These are phyloP conservation scores for Musca vetustissima DNA, from an alignment of 1,140 invertebrate genomes.

Conservation along the genomic window DNA sequence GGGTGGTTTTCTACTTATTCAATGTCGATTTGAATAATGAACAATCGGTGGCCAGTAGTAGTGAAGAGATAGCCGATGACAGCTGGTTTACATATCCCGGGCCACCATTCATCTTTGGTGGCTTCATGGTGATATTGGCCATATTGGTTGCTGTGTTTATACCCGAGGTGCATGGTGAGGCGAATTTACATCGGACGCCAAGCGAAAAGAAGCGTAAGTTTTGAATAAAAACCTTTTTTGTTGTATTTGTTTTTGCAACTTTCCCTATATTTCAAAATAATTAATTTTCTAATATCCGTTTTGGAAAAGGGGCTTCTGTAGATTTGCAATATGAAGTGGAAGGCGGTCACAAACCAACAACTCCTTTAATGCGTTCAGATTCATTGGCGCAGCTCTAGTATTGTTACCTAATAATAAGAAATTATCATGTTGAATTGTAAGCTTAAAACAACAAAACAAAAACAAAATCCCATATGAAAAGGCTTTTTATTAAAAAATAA, in stretches of 20 bases:
- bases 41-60: slow-evolving; percentile 44
- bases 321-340: slow-evolving; percentile 80
- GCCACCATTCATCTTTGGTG: slow-evolving; percentile 99
- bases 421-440: slow-evolving; percentile 27
- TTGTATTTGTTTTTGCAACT: too few relatives aligned
- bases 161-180: slow-evolving; percentile 67
- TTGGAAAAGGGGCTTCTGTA: slow-evolving; percentile 64
- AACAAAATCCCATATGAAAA: slow-evolving; percentile 8
- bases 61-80: slow-evolving; percentile 38
- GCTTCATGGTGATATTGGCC: slow-evolving; percentile 93
- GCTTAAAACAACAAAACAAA: slow-evolving; percentile 10
- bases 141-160: slow-evolving; percentile 90
- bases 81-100: slow-evolving; percentile 82
- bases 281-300: not conserved
- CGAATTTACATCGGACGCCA: slow-evolving; percentile 54
- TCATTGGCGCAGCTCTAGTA: slow-evolving; percentile 70
- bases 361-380: slow-evolving; percentile 75
- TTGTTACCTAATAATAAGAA: slow-evolving; percentile 20
- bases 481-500: slow-evolving; percentile 24
- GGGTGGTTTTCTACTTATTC: slow-evolving; percentile 98
- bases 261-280: not conserved
- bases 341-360: slow-evolving; percentile 70
- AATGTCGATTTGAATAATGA: slow-evolving; percentile 94
- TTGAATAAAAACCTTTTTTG: slow-evolving; percentile 27
- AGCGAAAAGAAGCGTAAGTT: slow-evolving; percentile 56